Evolutionary conservation across 1,140 invertebrate species (phyloP).

Genomic region (Pygmarrhopalites habei): DNA sequence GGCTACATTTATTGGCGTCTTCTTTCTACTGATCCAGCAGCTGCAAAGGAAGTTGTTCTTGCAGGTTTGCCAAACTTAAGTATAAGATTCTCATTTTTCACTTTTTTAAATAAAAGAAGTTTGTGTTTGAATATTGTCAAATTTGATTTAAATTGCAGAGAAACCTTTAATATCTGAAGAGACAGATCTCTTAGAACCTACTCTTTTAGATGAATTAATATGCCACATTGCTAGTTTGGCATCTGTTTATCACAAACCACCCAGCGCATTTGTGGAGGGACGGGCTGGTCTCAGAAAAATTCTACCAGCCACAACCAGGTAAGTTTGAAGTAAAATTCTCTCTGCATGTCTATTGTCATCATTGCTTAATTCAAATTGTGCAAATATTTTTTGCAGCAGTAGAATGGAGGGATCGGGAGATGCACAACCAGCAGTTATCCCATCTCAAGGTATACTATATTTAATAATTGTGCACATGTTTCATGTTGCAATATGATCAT

Average conservation of each 20-base stretch:
- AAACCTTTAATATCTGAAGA: slow-evolving; percentile 99
- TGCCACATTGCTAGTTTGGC: slow-evolving; percentile 98
- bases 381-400: neutral
- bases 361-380: neutral
- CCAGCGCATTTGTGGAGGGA: slow-evolving; percentile 96
- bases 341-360: neutral
- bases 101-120: too few species aligned
- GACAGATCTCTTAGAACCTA: slow-evolving; percentile 96
- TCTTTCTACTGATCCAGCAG: slow-evolving; percentile 94
- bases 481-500: too few species aligned
- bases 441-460: too few species aligned
- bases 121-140: too few species aligned
- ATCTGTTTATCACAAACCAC: slow-evolving; percentile 98
- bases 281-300: slow-evolving; percentile 48
- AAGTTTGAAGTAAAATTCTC: neutral
- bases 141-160: slow-evolving; percentile 70
- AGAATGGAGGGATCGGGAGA: slow-evolving; percentile 41
- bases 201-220: slow-evolving; percentile 94
- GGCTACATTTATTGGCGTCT: slow-evolving; percentile 99
- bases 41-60: slow-evolving; percentile 97
- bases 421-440: slow-evolving; percentile 60
- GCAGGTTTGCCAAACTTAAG: too few species aligned
- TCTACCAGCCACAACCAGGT: slow-evolving; percentile 46
- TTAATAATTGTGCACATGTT: too few species aligned
- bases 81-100: too few species aligned